Percentiles rank a stretch among this genome's conserved stretches.
Conservation (phyloP, 2,888 invertebrate genomes). For the Cantharis flavilabris region DNA sequence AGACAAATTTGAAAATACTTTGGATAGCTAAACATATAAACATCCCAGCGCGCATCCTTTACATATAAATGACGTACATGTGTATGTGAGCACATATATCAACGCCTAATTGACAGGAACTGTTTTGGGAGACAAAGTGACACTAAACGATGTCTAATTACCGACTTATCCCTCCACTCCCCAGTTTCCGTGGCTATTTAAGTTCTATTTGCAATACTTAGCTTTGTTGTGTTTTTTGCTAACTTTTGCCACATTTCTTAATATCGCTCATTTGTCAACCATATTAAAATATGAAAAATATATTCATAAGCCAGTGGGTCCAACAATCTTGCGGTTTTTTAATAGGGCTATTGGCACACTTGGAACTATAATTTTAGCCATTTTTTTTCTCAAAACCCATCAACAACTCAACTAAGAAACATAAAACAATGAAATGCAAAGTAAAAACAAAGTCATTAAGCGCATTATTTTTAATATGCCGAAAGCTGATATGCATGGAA, state of each 20-base stretch:
- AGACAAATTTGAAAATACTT: slow-evolving; percentile 51
- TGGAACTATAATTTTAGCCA: not conserved
- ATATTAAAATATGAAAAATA: not conserved
- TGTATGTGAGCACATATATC: slow-evolving; percentile 53
- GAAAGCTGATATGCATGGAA: slow-evolving; percentile 13
- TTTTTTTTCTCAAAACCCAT: not conserved
- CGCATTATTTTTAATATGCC: slow-evolving; percentile 10
- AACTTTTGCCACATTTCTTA: not conserved
- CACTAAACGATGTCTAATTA: slow-evolving; percentile 58
- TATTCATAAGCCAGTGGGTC: not conserved
- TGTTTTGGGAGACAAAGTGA: slow-evolving; percentile 56
- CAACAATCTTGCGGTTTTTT: not conserved
- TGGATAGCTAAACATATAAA: slow-evolving; percentile 32
- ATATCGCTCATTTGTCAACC: not conserved
- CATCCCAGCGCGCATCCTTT: slow-evolving; percentile 22
- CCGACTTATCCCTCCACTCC: slow-evolving; percentile 39
- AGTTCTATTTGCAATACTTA: slow-evolving; percentile 48
- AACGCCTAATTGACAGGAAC: slow-evolving; percentile 57
- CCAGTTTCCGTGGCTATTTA: slow-evolving; percentile 47
- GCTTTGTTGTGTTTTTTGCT: not conserved
- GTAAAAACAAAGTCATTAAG: slow-evolving; percentile 10
- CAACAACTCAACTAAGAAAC: not conserved
- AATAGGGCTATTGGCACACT: not conserved
- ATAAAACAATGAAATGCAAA: not conserved
- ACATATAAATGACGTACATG: slow-evolving; percentile 36